phyloP scores from a whole-genome alignment of 2,797 vertebrate genomes.

The Fistularia commersonii region DNA sequence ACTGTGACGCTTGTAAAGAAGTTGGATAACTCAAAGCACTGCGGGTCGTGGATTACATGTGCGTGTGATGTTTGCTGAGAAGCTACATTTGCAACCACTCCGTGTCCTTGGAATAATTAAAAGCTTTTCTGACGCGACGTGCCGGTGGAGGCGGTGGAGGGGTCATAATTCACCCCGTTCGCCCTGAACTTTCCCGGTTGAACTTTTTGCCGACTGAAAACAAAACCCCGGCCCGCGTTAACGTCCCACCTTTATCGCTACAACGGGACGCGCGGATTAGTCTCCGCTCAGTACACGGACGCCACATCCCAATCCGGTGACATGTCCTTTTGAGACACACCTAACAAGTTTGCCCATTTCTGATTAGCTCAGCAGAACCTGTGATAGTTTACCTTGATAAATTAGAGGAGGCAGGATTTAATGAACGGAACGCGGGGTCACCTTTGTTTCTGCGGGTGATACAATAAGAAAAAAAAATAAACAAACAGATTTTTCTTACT shows the following conservation, averaged over 20 bases:
- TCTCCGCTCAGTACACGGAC: slow-evolving; percentile 58
- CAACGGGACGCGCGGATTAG: slow-evolving; percentile 55
- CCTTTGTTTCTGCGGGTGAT: slow-evolving; percentile 95
- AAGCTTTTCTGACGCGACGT: too few species aligned
- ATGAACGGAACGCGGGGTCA: slow-evolving; percentile 91
- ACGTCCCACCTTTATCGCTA: slow-evolving; percentile 53
- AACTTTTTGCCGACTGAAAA: background rate
- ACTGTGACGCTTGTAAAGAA: background rate
- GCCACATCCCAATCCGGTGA: slow-evolving; percentile 72
- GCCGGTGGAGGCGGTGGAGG: slow-evolving; percentile 40
- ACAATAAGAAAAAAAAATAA: slow-evolving; percentile 76
- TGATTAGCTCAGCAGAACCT: slow-evolving; percentile 93
- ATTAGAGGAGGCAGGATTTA: slow-evolving; percentile 93
- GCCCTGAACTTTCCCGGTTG: slow-evolving; percentile 60
- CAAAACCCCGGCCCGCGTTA: slow-evolving; percentile 40
- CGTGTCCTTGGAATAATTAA: slow-evolving; percentile 72
- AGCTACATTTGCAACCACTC: slow-evolving; percentile 59
- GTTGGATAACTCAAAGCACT: slow-evolving; percentile 24
- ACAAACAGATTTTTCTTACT: slow-evolving; percentile 98
- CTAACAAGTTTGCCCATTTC: slow-evolving; percentile 86
- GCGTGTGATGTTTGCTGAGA: slow-evolving; percentile 59
- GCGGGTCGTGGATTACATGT: slow-evolving; percentile 46
- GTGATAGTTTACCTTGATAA: slow-evolving; percentile 90
- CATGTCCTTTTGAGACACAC: slow-evolving; percentile 86
- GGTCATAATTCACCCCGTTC: slow-evolving; percentile 72